Evolutionary conservation across 2,888 invertebrate species (phyloP), one percentile per base, ranked within the genome.

Genomic region (Lasioglossum leucozonium): DNA sequence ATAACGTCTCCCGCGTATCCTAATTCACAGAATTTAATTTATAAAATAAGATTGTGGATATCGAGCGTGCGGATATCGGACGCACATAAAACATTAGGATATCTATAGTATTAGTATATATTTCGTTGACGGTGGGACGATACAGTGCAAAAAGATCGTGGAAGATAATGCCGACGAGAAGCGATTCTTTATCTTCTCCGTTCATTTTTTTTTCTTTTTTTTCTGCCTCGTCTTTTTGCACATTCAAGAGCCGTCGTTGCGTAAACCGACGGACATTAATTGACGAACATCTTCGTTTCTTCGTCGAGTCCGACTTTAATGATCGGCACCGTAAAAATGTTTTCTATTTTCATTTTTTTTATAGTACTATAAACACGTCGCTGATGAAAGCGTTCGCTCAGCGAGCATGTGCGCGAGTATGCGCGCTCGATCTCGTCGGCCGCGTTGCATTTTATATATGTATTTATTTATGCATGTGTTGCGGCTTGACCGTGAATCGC

Each of bases 311-410:
- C 89, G 91, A 88, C 91, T 94, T 94, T 94, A 94, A 94, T 93
- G 94, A 94, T 94, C 92, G 89, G 89, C 92, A 62, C 92, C 91
- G 91, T 94, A 94, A 94, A 94, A 92, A 89, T 93, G 93, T 94
- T 93, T 93, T 87, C 88, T 91, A 92, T 93, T 94, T 94, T 92
- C 93, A 92, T 93, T 92, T 91, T 92, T 91, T 93, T 93, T 93
- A 93, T 86, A 89, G 84, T 80, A 76, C 88, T 87, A 91, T 93
- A 93, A 93, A 93, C 89, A 82, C 89, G 88, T 88, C 83, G 75
- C 81, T 81, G 90, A 86, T 78, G 85, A 90, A 90, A 82, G 77
- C 84, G 65, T 47, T 71, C 75, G 72, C 71, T 58, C 30, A 44
- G 10, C 58, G 40, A n/a, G 18, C 30, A 34, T 16, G 18, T 18